phyloP scores from a whole-genome alignment of 1,140 invertebrate genomes.

The Melanaphis sacchari region DNA sequence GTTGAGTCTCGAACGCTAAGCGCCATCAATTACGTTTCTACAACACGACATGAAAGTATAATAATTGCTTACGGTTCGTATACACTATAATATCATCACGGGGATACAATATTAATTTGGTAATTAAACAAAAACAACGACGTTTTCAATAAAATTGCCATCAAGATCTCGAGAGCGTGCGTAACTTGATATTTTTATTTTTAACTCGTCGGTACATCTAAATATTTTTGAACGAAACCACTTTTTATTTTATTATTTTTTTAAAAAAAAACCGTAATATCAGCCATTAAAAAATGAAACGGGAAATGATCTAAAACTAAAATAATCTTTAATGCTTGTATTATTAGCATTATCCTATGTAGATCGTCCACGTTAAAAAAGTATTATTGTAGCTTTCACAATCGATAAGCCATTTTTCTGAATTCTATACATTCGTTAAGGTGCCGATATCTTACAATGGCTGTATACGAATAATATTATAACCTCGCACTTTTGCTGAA shows the following conservation, averaged over 20 bases:
- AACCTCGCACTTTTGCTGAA: neutral
- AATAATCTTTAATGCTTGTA: neutral
- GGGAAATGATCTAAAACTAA: neutral
- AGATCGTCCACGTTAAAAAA: neutral
- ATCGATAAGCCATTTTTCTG: neutral
- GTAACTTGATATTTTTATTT: neutral
- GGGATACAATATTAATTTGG: neutral
- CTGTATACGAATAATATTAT: neutral
- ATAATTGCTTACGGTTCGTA: neutral
- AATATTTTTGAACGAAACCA: neutral
- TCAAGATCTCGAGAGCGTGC: neutral
- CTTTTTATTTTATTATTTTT: too few species aligned
- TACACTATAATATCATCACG: neutral
- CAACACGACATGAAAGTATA: neutral
- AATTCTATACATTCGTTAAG: neutral
- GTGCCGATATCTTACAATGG: too few species aligned
- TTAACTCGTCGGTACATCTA: neutral
- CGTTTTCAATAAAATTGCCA: neutral
- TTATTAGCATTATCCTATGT: too few species aligned
- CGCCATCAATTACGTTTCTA: neutral
- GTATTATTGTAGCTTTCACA: neutral
- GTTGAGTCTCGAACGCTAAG: neutral
- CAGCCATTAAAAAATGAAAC: neutral
- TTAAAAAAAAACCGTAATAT: too few species aligned
- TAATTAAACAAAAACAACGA: neutral